A percentile compares a stretch with the other conserved stretches of the same genome.
These are phyloP conservation scores for Matsumyia berberina DNA, from an alignment of 2,888 invertebrate species.

Conservation along the genomic window DNA sequence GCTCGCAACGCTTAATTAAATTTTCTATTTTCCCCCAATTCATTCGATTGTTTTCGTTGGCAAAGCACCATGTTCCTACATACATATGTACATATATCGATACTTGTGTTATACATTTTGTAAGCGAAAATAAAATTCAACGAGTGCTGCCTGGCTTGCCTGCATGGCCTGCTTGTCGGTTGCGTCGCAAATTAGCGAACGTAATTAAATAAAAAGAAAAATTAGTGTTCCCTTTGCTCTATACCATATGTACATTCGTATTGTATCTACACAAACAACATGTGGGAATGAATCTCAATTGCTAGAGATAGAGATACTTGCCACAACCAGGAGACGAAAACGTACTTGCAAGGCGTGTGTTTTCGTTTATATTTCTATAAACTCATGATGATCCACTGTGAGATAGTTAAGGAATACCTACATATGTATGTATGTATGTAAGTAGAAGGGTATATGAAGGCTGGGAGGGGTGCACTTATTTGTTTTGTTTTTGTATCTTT, in stretches of 20 bases:
- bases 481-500: no score
- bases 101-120: neutral
- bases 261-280: slow-evolving; percentile 21
- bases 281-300: neutral
- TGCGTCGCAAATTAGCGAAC: slow-evolving; percentile 11
- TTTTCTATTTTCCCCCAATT: no score
- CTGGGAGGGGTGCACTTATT: no score
- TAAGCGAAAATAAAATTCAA: slow-evolving; percentile 14
- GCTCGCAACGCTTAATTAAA: no score
- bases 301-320: no score
- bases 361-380: slow-evolving; percentile 12
- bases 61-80: slow-evolving; percentile 15
- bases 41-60: neutral
- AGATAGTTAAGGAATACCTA: neutral
- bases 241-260: no score
- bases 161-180: slow-evolving; percentile 8
- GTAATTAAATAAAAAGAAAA: neutral
- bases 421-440: no score
- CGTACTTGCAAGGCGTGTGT: slow-evolving; percentile 8
- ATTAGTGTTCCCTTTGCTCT: neutral
- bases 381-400: neutral
- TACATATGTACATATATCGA: neutral
- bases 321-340: neutral
- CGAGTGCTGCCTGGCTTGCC: neutral
- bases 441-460: no score